Evolutionary conservation across 2,888 invertebrate species (phyloP), one percentile per base, ranked within the genome.

Genomic region (Chymomyza caudatula): DNA sequence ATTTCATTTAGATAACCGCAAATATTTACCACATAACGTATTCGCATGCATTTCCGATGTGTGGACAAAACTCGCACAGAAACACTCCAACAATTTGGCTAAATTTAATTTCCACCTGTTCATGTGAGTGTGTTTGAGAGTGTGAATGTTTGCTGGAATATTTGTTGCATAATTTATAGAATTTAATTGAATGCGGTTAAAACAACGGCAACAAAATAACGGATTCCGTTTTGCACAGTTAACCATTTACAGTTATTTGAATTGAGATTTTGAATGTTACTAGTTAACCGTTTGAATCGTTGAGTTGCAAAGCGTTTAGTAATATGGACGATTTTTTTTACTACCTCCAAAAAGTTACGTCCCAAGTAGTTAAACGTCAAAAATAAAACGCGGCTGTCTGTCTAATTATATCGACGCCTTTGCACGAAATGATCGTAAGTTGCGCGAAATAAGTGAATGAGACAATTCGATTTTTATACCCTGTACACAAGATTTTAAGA

Each of bases 1-100:
- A 86, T 86, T 82, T 83, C 84, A 82, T 85, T 86, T 78, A 78
- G 81, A 82, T 84, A 86, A 78, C 86, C 82, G 73, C 82, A 86
- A 83, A 85, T 78, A 77, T 84, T 82, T 84, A 73, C 84, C 86
- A 66, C 85, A 76, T 76, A 69, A 77, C 61, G 73, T 67, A 74
- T 76, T 74, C 71, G 65, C 76, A 70, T 69, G 69, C 68, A 69
- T 74, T 76, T 76, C 74, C 71, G 69, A 77, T 62, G 71, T 65
- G 67, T 63, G 63, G 70, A 73, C 84, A 69, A 49, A 19, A 13
- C 61, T 4, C 53, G 17, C 6, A 47, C 22, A 22, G 17, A 15
- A 2, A 20, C 19, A 4, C n/a, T 4, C 13, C 6, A 47, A 47
- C 13, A 19, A 47, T 15, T 47, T 47, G 4, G 47, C 47, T 19